Evolutionary conservation across 2,888 invertebrate species (phyloP).

Genomic region (Archaeoteleia sp.): DNA sequence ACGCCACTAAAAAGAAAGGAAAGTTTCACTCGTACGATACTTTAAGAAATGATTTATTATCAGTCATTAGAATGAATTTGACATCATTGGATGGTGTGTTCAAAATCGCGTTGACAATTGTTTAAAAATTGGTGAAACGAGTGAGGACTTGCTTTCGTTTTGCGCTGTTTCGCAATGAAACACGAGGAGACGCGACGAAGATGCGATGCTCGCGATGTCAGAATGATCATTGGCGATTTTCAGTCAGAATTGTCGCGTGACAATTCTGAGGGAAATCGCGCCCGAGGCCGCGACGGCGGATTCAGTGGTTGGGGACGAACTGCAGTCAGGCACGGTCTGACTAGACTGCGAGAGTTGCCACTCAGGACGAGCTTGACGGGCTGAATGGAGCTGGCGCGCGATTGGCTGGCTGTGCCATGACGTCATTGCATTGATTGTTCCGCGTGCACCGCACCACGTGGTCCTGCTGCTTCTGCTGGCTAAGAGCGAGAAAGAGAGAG

Average conservation of each 20-base stretch:
- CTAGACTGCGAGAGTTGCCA: conserved; percentile 70
- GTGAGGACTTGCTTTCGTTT: no score
- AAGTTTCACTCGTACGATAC: no score
- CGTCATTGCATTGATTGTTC: conserved; percentile 86
- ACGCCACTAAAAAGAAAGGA: no score
- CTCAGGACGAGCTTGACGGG: conserved; percentile 72
- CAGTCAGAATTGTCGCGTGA: conserved; percentile 34
- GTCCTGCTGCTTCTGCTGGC: conserved; percentile 56
- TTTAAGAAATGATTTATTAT: no score
- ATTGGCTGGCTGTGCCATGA: conserved; percentile 81
- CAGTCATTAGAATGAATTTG: no score
- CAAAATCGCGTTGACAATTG: no score
- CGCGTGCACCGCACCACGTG: conserved; percentile 77
- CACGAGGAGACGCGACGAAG: conserved; percentile 14
- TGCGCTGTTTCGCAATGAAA: neutral
- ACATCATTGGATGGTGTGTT: no score
- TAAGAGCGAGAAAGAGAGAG: no score
- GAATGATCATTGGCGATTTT: conserved; percentile 21
- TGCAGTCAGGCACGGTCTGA: conserved; percentile 73
- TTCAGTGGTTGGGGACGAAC: conserved; percentile 73
- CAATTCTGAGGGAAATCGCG: conserved; percentile 19
- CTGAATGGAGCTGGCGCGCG: conserved; percentile 81
- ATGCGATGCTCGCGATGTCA: neutral
- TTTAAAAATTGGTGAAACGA: no score
- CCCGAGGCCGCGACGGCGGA: conserved; percentile 53